Percentiles rank a stretch among this genome's conserved stretches.
These are phyloP conservation scores for Atractosteus spatula DNA, from an alignment of 2,113 vertebrate genomes.

Conservation along the genomic window DNA sequence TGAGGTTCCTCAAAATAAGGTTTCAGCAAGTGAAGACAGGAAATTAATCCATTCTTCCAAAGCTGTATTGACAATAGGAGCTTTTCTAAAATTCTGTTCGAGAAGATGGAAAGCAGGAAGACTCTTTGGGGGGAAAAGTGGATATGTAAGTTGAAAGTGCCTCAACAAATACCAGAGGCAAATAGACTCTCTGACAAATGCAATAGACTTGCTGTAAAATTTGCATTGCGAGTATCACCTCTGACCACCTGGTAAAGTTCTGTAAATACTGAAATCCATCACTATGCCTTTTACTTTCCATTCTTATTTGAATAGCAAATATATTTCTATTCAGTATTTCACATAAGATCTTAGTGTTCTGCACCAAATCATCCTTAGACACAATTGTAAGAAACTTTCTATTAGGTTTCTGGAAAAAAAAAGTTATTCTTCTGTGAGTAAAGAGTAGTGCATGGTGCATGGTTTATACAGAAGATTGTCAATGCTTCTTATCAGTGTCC, in stretches of 20 bases:
- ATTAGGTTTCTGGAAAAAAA: too few species aligned
- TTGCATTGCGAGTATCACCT: background rate
- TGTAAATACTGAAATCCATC: background rate
- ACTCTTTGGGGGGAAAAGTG: background rate
- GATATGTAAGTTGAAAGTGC: background rate
- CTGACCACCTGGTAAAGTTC: background rate
- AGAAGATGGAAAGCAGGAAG: background rate
- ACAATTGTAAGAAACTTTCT: too few species aligned
- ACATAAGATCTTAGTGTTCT: too few species aligned
- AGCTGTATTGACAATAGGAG: too few species aligned
- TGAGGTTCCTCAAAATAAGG: background rate
- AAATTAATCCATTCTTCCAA: background rate
- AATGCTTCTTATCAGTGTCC: too few species aligned
- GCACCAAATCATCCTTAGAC: too few species aligned
- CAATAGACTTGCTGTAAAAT: background rate
- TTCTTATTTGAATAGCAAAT: conserved; percentile 7
- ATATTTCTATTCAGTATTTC: background rate
- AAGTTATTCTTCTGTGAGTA: too few species aligned
- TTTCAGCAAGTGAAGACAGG: background rate
- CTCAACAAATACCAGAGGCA: background rate
- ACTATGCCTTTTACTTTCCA: background rate
- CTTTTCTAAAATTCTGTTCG: background rate
- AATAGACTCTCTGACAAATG: background rate
- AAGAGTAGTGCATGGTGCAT: too few species aligned
- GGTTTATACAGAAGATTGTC: too few species aligned